phyloP scores from a whole-genome alignment of 2,113 vertebrate species.

The Abramis brama region DNA sequence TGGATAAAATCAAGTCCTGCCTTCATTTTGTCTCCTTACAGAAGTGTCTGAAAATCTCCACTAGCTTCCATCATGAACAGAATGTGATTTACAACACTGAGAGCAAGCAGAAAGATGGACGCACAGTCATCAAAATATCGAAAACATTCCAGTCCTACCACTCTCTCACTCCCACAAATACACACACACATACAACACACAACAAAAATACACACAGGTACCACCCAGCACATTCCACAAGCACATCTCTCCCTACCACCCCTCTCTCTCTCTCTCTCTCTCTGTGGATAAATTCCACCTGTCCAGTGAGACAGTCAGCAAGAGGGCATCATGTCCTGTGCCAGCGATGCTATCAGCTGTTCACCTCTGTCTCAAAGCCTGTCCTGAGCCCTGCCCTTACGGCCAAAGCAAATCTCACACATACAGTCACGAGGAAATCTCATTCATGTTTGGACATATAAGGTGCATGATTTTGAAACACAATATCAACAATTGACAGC shows the following conservation, averaged over 20 bases:
- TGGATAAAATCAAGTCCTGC: background rate
- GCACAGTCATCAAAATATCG: constrained; percentile 38
- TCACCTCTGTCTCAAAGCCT: constrained; percentile 15
- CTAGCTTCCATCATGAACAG: background rate
- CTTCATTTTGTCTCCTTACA: background rate
- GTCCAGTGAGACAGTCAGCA: constrained; percentile 52
- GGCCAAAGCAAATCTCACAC: background rate
- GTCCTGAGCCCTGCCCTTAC: background rate
- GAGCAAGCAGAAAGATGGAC: background rate
- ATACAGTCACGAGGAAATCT: background rate
- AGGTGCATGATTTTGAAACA: background rate
- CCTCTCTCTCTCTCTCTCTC: constrained; percentile 30
- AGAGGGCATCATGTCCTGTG: constrained; percentile 65
- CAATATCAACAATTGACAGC: background rate
- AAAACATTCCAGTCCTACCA: constrained; percentile 52
- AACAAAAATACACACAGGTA: constrained; percentile 48
- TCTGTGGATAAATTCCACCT: constrained; percentile 64
- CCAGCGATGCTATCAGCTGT: constrained; percentile 62
- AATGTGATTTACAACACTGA: background rate
- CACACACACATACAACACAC: constrained; percentile 17
- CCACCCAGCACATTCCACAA: constrained; percentile 53
- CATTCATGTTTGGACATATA: background rate
- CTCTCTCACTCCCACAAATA: constrained; percentile 42
- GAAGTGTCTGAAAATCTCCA: background rate
- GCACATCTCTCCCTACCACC: constrained; percentile 9